Conservation (phyloP, 2,888 invertebrate species). For the Diarsia mendica region DNA sequence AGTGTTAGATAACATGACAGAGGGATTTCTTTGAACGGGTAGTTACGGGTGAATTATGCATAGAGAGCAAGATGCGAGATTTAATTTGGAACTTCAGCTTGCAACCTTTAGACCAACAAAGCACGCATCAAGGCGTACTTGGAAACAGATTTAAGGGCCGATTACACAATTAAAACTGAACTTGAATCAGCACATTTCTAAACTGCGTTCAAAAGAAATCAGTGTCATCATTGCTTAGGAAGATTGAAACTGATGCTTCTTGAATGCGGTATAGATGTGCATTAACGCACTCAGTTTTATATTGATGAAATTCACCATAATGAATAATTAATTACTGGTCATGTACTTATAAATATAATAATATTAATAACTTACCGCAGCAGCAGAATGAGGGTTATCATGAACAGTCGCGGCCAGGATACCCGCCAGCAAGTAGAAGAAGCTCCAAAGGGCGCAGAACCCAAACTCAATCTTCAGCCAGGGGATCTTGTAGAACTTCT, state of each 20-base stretch:
- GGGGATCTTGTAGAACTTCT: constrained; percentile 95
- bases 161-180: neutral
- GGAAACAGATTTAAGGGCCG: neutral
- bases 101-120: neutral
- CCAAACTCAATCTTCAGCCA: constrained; percentile 96
- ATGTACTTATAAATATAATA: too few relatives aligned
- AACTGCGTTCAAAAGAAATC: neutral
- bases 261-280: too few relatives aligned
- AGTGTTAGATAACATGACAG: neutral
- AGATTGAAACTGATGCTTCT: too few relatives aligned
- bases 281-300: neutral
- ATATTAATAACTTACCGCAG: constrained; percentile 92
- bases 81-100: neutral
- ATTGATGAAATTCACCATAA: neutral
- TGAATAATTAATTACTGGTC: too few relatives aligned
- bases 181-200: neutral
- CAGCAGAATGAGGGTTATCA: constrained; percentile 91
- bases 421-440: constrained; percentile 94
- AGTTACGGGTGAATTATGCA: neutral
- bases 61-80: neutral
- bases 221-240: neutral
- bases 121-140: neutral
- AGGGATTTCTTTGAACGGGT: neutral
- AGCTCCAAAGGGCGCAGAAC: constrained; percentile 93
- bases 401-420: constrained; percentile 92